These are phyloP conservation scores for Sweltsa coloradensis DNA, from an alignment of 1,140 invertebrate genomes.

Conservation along the genomic window DNA sequence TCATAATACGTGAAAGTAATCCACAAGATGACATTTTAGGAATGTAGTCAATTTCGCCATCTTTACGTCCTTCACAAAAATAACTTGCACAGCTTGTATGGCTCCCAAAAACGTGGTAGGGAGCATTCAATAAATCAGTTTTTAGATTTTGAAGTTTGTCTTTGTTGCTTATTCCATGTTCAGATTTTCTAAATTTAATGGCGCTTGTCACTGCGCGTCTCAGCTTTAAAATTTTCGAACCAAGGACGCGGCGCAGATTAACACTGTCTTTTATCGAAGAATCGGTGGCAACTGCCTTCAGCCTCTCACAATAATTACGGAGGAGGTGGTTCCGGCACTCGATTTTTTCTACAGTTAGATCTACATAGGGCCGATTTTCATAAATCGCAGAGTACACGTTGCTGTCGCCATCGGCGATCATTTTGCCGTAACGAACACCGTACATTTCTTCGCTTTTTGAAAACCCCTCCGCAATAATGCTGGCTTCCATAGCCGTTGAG, in stretches of 20 bases:
- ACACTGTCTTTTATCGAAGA: constrained; percentile 1
- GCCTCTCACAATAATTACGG: constrained; percentile 20
- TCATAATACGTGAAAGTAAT: constrained; percentile 2
- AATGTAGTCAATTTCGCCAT: constrained; percentile 17
- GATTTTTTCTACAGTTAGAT: constrained; percentile 26
- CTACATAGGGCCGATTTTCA: constrained; percentile 21
- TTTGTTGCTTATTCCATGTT: constrained; percentile 3
- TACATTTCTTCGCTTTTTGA: constrained; percentile 23
- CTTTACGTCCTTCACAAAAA: constrained; percentile 17
- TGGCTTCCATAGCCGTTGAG: constrained; percentile 28
- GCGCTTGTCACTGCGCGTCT: constrained; percentile 14
- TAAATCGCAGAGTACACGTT: constrained; percentile 24
- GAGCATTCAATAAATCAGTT: constrained; percentile 21
- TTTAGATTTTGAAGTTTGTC: constrained; percentile 14
- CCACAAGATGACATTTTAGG: constrained; percentile 14
- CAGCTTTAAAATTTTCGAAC: constrained; percentile 14
- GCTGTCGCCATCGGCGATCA: constrained; percentile 33
- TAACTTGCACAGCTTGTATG: constrained; percentile 21
- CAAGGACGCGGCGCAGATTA: constrained; percentile 1
- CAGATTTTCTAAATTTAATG: constrained; percentile 11
- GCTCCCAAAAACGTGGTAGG: constrained; percentile 27
- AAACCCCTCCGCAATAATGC: constrained; percentile 30
- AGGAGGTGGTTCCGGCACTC: constrained; percentile 26
- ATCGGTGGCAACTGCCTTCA: constrained; percentile 8
- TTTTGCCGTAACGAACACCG: constrained; percentile 24